Percentiles rank a stretch among this genome's conserved stretches.
Conservation (phyloP, 2,113 vertebrate genomes). For the Pyxicephalus adspersus region DNA sequence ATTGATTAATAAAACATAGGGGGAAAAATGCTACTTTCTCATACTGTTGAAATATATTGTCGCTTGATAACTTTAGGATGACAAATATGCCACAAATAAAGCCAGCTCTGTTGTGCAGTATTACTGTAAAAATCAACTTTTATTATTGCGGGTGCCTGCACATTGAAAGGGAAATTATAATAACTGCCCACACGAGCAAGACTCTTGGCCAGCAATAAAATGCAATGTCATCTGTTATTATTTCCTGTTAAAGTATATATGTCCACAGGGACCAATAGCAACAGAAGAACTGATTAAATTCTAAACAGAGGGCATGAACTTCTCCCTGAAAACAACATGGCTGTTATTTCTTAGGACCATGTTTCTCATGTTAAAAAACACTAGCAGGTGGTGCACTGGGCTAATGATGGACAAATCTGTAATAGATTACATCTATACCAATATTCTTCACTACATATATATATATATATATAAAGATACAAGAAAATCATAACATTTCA, state of each 20-base stretch:
- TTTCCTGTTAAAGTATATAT: slow-evolving; percentile 18
- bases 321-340: neutral
- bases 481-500: no score
- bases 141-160: neutral
- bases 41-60: no score
- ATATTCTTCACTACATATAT: no score
- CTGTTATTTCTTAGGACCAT: no score
- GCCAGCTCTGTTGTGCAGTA: neutral
- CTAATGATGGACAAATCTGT: neutral
- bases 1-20: no score
- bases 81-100: no score
- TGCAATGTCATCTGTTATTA: slow-evolving; percentile 16
- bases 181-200: neutral
- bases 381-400: slow-evolving; percentile 10
- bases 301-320: slow-evolving; percentile 8
- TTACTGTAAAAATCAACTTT: neutral
- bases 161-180: neutral
- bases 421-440: slow-evolving; percentile 1
- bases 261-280: slow-evolving; percentile 14
- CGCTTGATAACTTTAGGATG: no score
- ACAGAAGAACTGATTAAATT: slow-evolving; percentile 1
- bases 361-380: neutral
- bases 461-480: no score
- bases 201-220: slow-evolving; percentile 20
- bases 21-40: no score